Conservation (phyloP, 2,797 vertebrate species). For the Petrocephalus schoutedeni region DNA sequence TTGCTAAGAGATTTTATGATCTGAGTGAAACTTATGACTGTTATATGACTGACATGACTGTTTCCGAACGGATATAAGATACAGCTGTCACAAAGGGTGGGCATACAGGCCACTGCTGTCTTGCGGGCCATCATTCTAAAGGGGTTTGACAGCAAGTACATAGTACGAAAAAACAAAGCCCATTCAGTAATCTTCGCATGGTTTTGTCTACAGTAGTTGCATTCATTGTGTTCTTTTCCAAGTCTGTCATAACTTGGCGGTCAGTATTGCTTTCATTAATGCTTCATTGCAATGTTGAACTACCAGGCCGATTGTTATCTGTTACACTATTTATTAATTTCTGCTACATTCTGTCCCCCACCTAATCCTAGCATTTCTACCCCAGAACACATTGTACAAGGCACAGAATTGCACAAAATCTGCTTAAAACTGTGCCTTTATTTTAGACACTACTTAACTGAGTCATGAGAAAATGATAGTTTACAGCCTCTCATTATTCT, state of each 20-base stretch:
- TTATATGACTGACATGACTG: background rate
- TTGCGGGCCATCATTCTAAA: background rate
- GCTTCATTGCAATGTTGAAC: background rate
- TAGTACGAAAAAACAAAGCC: background rate
- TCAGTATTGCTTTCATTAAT: background rate
- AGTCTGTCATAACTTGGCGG: background rate
- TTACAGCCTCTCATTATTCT: constrained; percentile 17
- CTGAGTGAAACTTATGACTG: background rate
- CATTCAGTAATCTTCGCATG: background rate
- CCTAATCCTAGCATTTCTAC: background rate
- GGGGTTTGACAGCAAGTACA: background rate
- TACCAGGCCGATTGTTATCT: background rate
- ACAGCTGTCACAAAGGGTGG: background rate
- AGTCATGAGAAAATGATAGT: background rate
- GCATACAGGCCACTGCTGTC: background rate
- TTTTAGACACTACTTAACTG: background rate
- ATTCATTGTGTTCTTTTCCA: background rate
- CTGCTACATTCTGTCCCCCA: background rate
- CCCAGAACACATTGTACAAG: background rate
- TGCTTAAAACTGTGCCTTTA: constrained; percentile 7
- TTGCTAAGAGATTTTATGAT: background rate
- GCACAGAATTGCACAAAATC: background rate
- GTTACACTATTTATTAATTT: background rate
- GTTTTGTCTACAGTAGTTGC: background rate
- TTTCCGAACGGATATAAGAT: background rate